Percentiles rank a stretch among this genome's conserved stretches.
phyloP scores from a whole-genome alignment of 1,140 invertebrate genomes.

The Brachionus rubens region DNA sequence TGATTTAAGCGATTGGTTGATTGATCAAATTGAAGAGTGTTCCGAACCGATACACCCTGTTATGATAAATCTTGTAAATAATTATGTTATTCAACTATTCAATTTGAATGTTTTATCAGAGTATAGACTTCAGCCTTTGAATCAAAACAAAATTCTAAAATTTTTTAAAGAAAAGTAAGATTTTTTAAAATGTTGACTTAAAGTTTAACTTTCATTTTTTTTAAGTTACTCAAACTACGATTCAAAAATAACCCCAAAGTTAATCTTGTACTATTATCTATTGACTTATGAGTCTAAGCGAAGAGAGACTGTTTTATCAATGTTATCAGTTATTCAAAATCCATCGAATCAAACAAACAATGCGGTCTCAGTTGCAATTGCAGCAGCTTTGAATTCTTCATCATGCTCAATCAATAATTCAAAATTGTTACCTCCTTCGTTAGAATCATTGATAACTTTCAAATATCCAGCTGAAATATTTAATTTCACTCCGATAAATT shows the following conservation, averaged over 20 bases:
- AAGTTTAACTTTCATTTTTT: neutral
- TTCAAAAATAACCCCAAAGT: neutral
- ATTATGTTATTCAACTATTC: conserved; percentile 24
- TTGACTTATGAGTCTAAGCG: conserved; percentile 33
- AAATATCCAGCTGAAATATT: conserved; percentile 38
- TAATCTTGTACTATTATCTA: conserved; percentile 37
- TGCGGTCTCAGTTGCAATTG: conserved; percentile 6
- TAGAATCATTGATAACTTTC: conserved; percentile 18
- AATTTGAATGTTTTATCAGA: conserved; percentile 30
- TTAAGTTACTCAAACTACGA: conserved; percentile 22
- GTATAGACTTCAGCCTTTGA: conserved; percentile 4
- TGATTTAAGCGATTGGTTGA: conserved; percentile 23
- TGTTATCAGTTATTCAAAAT: conserved; percentile 39
- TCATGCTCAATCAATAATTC: neutral
- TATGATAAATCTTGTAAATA: conserved; percentile 33
- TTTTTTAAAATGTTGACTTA: neutral
- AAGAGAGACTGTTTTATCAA: conserved; percentile 23
- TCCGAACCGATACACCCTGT: conserved; percentile 30
- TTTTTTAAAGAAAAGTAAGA: conserved; percentile 44
- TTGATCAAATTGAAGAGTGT: conserved; percentile 33
- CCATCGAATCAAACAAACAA: neutral
- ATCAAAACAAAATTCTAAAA: neutral
- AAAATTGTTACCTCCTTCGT: neutral
- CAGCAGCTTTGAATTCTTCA: conserved; percentile 28
- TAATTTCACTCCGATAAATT: conserved; percentile 16